These are phyloP conservation scores for Eremophila alpestris DNA, from an alignment of 2,797 vertebrate genomes.

Conservation along the genomic window DNA sequence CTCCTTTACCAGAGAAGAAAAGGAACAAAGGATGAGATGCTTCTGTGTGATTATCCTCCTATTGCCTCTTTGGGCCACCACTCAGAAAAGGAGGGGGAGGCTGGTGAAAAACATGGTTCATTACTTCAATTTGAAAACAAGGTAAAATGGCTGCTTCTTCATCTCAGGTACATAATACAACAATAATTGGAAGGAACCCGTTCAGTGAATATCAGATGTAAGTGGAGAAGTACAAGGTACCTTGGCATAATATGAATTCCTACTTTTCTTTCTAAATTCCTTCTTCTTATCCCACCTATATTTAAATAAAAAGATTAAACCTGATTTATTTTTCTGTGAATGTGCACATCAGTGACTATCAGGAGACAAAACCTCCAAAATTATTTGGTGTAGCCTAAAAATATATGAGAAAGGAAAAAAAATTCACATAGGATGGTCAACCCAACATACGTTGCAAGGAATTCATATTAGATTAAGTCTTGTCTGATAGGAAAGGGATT, in stretches of 20 bases:
- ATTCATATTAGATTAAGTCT: background rate
- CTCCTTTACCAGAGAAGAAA: background rate
- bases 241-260: background rate
- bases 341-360: background rate
- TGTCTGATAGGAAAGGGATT: background rate
- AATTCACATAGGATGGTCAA: background rate
- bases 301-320: background rate
- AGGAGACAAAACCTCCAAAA: rapidly evolving
- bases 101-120: background rate
- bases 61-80: background rate
- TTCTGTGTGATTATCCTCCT: background rate
- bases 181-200: background rate
- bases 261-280: background rate
- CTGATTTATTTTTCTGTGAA: background rate
- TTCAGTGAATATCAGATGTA: background rate
- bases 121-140: background rate
- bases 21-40: background rate
- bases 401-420: background rate
- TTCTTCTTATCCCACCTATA: background rate
- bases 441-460: background rate
- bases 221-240: background rate
- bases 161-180: background rate
- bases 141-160: background rate
- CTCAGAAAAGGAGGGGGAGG: background rate
- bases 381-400: background rate